These are phyloP conservation scores for Uromys caudimaculatus DNA, from an alignment of 2,797 vertebrate species.

Conservation along the genomic window DNA sequence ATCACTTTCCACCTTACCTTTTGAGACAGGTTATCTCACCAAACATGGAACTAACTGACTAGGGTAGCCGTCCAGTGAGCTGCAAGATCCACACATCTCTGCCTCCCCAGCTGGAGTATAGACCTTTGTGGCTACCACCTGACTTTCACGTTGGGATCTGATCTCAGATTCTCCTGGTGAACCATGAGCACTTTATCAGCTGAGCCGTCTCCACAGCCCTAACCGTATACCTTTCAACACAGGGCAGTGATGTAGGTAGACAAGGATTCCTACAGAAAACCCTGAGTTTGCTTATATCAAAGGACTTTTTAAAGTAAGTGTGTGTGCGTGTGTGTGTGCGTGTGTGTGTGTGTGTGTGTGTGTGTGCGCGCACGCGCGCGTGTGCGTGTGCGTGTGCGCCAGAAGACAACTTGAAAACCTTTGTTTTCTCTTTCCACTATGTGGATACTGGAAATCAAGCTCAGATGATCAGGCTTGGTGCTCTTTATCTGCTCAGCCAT, in stretches of 20 bases:
- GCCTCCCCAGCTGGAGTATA: neutral
- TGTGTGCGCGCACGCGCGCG: too few species aligned
- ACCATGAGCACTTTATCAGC: neutral
- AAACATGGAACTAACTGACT: neutral
- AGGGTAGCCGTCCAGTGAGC: neutral
- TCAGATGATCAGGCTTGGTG: neutral
- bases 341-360: neutral
- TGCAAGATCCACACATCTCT: neutral
- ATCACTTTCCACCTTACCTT: neutral
- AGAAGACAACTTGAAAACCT: neutral
- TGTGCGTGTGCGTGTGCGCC: neutral
- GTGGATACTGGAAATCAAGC: neutral
- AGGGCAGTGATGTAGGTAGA: neutral
- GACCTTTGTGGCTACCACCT: neutral
- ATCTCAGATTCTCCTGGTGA: neutral
- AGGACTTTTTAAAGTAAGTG: neutral
- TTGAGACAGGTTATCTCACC: neutral
- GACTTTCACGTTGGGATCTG: neutral
- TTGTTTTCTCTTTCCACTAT: neutral
- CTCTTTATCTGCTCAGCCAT: neutral
- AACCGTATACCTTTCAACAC: neutral
- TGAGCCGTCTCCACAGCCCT: neutral
- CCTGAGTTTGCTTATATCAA: neutral
- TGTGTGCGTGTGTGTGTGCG: neutral
- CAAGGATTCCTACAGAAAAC: neutral